Evolutionary conservation across 2,797 vertebrate genomes (phyloP), one percentile per base, ranked within the genome.

Genomic region (Nannoperca obscura): DNA sequence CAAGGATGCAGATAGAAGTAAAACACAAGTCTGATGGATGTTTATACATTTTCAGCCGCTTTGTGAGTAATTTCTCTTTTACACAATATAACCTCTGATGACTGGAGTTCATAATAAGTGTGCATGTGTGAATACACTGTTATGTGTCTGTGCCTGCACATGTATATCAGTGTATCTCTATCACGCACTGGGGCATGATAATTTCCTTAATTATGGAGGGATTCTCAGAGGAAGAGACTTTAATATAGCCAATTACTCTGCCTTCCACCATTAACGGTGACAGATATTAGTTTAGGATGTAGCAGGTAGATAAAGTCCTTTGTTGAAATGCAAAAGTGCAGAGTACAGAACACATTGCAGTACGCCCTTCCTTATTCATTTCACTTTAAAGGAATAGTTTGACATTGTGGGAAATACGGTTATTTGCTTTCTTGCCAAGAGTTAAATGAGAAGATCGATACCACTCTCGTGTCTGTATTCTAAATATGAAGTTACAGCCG

Each of bases 191-290:
- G 67, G 82, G 73, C 70, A 38, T 60, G 66, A 82, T 90, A 7
- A 91, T 79, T 87, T 87, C 73, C 69, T 78, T 92, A 89, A 91
- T 91, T 81, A 83, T 74, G 70, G 57, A 78, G 42, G 53, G 67
- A 86, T 82, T 89, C 86, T 92, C 87, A 74, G 71, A 89, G 87
- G 90, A 85, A 68, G 70, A 74, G n/a, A 72, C 36, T 76, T 49
- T 87, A 89, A 91, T 88, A 81, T 53, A 83, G 74, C 73, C 83
- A 91, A 90, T 91, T 88, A 89, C 71, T 86, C 79, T 76, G 66
- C 58, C 77, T 73, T 77, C 58, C 72, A 57, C 65, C 57, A 55
- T 86, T 85, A 87, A 68, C 19, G 6, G 74, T 84, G 82, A 70
- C 83, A 83, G 77, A 86, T 80, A 90, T 89, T 84, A 82, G 74